Conservation (phyloP, 2,797 vertebrate genomes). For the Gallinago solitaria region DNA sequence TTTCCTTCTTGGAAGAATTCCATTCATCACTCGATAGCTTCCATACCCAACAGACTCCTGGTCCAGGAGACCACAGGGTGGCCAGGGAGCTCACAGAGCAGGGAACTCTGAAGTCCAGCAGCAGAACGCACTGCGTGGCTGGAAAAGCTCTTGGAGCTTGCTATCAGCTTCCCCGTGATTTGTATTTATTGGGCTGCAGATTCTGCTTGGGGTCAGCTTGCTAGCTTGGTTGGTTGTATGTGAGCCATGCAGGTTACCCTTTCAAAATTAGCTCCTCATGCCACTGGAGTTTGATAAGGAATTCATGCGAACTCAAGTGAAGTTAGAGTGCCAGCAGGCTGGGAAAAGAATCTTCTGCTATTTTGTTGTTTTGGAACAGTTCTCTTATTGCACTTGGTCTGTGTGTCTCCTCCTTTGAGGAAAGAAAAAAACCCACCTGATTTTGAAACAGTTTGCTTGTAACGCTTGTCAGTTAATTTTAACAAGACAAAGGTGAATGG, state of each 20-base stretch:
- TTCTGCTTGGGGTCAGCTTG: slow-evolving; percentile 73
- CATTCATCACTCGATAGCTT: slow-evolving; percentile 53
- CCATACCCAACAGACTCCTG: slow-evolving; percentile 53
- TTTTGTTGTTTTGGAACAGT: slow-evolving; percentile 74
- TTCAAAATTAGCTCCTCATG: slow-evolving; percentile 88
- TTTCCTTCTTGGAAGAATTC: slow-evolving; percentile 66
- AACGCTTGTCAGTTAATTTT: slow-evolving; percentile 34
- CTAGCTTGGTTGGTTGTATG: slow-evolving; percentile 70
- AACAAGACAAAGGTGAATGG: slow-evolving; percentile 57
- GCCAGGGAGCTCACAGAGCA: not conserved
- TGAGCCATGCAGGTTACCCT: slow-evolving; percentile 93
- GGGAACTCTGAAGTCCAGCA: not conserved
- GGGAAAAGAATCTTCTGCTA: slow-evolving; percentile 59
- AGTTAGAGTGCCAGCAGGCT: slow-evolving; percentile 78
- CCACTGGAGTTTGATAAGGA: slow-evolving; percentile 82
- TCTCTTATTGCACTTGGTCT: slow-evolving; percentile 86
- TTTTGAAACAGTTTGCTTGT: slow-evolving; percentile 76
- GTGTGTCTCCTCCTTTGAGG: slow-evolving; percentile 80
- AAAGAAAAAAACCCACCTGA: slow-evolving; percentile 56
- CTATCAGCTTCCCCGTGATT: not conserved
- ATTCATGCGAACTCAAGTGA: slow-evolving; percentile 88
- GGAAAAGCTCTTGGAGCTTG: not conserved
- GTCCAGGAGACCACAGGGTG: slow-evolving; percentile 12
- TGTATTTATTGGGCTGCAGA: slow-evolving; percentile 42
- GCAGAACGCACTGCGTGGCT: not conserved